phyloP scores from a whole-genome alignment of 2,888 invertebrate species.

The Sicus ferrugineus region DNA sequence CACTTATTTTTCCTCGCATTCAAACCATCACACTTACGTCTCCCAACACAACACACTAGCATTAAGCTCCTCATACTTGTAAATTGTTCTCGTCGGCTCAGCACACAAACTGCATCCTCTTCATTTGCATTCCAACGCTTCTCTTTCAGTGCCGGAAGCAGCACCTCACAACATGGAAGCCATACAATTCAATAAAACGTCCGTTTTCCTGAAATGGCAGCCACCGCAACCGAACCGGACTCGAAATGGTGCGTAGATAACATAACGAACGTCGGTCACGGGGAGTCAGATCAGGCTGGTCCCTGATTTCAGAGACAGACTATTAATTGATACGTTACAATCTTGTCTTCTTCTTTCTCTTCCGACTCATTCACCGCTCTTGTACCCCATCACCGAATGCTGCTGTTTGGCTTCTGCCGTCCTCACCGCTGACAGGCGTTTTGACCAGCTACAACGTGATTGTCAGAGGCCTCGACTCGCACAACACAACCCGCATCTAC shows the following conservation, averaged over 20 bases:
- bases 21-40: neutral
- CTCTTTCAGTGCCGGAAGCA: constrained; percentile 75
- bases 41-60: neutral
- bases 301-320: neutral
- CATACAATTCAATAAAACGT: constrained; percentile 80
- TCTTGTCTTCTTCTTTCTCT: constrained; percentile 24
- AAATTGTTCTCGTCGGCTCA: neutral
- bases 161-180: constrained; percentile 86
- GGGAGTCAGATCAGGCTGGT: too few species aligned
- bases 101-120: neutral
- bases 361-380: neutral
- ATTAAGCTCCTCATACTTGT: neutral
- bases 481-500: constrained; percentile 68
- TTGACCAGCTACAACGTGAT: constrained; percentile 84
- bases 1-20: neutral
- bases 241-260: constrained; percentile 73
- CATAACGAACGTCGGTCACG: neutral
- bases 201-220: constrained; percentile 85
- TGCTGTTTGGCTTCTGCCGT: neutral
- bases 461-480: constrained; percentile 70
- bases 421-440: constrained; percentile 59
- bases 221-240: constrained; percentile 74
- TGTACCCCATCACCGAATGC: neutral
- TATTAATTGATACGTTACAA: constrained; percentile 43
- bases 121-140: constrained; percentile 16